Conservation (phyloP, 2,113 vertebrate genomes). For the Helogale parvula region DNA sequence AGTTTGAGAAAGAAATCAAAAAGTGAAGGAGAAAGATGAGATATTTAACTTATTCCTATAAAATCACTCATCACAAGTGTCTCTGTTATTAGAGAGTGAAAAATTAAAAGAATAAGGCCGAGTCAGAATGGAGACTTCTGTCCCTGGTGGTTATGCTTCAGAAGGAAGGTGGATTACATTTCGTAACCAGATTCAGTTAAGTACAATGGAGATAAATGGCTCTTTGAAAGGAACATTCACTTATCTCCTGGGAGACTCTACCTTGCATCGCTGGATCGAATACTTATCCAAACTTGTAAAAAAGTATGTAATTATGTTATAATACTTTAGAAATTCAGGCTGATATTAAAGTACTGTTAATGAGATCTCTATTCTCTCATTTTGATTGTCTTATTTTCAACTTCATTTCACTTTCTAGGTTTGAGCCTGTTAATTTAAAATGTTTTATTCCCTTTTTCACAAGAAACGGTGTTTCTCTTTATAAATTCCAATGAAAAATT, state of each 20-base stretch:
- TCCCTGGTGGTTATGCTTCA: slow-evolving; percentile 57
- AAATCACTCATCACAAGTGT: not conserved
- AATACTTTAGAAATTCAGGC: not conserved
- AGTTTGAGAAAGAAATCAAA: not conserved
- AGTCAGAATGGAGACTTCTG: slow-evolving; percentile 12
- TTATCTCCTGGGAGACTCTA: slow-evolving; percentile 77
- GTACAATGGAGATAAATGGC: not conserved
- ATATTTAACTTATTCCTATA: not conserved
- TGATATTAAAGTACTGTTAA: not conserved
- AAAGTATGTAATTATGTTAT: slow-evolving; percentile 59
- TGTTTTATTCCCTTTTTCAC: not conserved
- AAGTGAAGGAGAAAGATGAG: not conserved
- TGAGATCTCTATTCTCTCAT: not conserved
- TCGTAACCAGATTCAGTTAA: slow-evolving; percentile 47
- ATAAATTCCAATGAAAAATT: not conserved
- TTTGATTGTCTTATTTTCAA: not conserved
- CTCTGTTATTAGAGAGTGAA: slow-evolving; percentile 26
- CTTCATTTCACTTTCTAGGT: not conserved
- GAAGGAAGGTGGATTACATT: slow-evolving; percentile 59
- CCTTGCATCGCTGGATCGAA: slow-evolving; percentile 30
- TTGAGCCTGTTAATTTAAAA: slow-evolving; percentile 27
- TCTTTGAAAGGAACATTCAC: slow-evolving; percentile 74
- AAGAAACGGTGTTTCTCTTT: not conserved
- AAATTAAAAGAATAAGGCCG: slow-evolving; percentile 16
- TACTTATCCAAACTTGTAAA: slow-evolving; percentile 54